Base-by-base conservation (phyloP, 2,888 invertebrate genomes). In the Esperia sulphurella region DNA sequence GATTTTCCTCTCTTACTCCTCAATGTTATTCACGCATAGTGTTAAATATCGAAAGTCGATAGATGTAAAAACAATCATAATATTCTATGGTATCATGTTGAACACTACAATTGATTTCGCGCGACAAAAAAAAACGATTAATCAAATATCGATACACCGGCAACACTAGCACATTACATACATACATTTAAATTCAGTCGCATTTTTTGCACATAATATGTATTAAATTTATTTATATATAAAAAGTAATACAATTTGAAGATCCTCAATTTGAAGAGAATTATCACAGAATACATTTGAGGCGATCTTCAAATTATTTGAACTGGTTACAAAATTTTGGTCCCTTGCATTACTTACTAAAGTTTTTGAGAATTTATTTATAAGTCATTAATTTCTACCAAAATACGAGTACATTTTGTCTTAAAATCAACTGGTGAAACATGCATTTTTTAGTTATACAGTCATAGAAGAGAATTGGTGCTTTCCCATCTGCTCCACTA, bases 241-340 rank as follows among this genome's bases (percentile, higher is more conserved):
- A 37, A 28, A 40, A 13, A 10, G 43, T 43, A 33, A 29, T 51
- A 66, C 53, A 72, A 79, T 82, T 84, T 85, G 87, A 88, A 89
- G 88, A 63, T 67, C 88, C 88, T 78, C 88, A 85, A 77, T 69
- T 81, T 82, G 80, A 81, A 84, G 79, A 87, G 79, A 85, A 76
- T 83, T 89, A 89, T 89, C 88, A 89, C 88, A 89, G 88, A 87
- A 87, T 79, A 77, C 29, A 73, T 78, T 75, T 83, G 88, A 89
- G 88, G 88, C 65, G 59, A 69, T 60, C 80, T 88, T 82, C 88
- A 88, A 87, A 83, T 72, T 59, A 63, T 54, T 58, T 50, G 44
- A 53, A 55, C 54, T 60, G 41, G 48, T 52, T 31, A 31, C 10
- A 51, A 45, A 63, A 63, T 60, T 65, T 69, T 68, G 67, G 68